phyloP scores from a whole-genome alignment of 2,888 invertebrate genomes.

The Pseudanteris insignis region DNA sequence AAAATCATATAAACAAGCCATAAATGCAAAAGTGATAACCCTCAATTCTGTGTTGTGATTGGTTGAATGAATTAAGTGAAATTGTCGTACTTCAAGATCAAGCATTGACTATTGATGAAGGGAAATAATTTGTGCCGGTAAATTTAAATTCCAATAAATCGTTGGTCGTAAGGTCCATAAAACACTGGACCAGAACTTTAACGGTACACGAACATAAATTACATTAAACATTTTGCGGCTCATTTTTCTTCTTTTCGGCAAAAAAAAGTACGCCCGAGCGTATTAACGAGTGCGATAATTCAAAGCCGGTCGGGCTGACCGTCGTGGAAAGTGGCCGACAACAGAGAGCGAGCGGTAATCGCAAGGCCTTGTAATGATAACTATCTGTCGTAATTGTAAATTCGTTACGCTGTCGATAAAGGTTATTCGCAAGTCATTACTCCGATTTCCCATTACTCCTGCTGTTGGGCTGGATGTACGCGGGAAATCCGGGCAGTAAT shows the following conservation, averaged over 20 bases:
- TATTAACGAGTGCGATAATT: conserved; percentile 22
- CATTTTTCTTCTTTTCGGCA: conserved; percentile 9
- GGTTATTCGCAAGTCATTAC: conserved; percentile 61
- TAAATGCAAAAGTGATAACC: too few species aligned
- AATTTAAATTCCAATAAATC: conserved; percentile 1
- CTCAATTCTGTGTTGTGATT: too few species aligned
- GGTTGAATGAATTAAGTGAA: too few species aligned
- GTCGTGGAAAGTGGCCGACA: conserved; percentile 54
- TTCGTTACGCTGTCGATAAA: conserved; percentile 62
- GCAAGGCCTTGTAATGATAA: conserved; percentile 62
- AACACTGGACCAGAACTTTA: not conserved
- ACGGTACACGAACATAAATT: conserved; percentile 2
- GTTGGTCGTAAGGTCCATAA: not conserved
- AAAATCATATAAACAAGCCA: too few species aligned
- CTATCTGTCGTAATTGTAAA: conserved; percentile 62
- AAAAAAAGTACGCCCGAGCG: not conserved
- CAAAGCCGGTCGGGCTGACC: conserved; percentile 1
- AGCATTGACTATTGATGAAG: too few species aligned
- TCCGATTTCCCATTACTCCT: conserved; percentile 56
- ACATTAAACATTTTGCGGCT: not conserved
- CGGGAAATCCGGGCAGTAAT: conserved; percentile 4
- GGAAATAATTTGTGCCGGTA: not conserved
- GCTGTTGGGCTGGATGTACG: conserved; percentile 16
- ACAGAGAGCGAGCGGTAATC: conserved; percentile 48
- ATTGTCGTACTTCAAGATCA: too few species aligned